Evolutionary conservation across 2,113 vertebrate genomes (phyloP).

Genomic region (Perca schrenkii): DNA sequence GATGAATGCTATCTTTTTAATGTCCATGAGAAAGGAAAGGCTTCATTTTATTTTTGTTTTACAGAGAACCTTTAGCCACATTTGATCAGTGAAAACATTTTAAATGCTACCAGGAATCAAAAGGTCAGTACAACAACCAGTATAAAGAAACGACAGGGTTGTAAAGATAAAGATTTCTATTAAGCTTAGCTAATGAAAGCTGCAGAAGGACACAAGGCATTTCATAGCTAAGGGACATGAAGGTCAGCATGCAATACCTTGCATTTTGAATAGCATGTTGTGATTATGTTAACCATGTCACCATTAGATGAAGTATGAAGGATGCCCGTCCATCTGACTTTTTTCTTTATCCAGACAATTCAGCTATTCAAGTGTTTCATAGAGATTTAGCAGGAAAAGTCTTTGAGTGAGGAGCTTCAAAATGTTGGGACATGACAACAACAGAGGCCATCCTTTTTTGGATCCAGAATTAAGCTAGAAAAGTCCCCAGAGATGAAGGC

Average conservation of each 20-base stretch:
- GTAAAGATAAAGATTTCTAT: neutral
- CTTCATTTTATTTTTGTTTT: neutral
- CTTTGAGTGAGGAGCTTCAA: no score
- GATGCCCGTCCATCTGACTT: no score
- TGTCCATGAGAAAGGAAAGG: neutral
- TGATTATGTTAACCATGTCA: no score
- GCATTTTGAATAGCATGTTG: neutral
- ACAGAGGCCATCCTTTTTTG: no score
- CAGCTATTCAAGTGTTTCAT: no score
- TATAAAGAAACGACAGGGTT: neutral
- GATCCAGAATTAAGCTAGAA: no score
- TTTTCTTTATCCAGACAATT: no score
- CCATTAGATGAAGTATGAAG: no score
- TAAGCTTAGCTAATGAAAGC: neutral
- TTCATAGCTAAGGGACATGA: neutral
- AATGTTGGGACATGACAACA: no score
- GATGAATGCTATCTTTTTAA: neutral
- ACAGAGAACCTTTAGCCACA: neutral
- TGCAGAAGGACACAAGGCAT: neutral
- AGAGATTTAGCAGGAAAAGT: no score
- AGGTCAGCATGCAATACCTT: neutral
- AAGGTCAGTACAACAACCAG: neutral
- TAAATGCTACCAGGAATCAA: neutral
- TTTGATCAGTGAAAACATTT: neutral
- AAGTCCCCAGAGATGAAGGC: no score